Evolutionary conservation across 2,113 vertebrate species (phyloP).

Genomic region (Ranitomeya variabilis): DNA sequence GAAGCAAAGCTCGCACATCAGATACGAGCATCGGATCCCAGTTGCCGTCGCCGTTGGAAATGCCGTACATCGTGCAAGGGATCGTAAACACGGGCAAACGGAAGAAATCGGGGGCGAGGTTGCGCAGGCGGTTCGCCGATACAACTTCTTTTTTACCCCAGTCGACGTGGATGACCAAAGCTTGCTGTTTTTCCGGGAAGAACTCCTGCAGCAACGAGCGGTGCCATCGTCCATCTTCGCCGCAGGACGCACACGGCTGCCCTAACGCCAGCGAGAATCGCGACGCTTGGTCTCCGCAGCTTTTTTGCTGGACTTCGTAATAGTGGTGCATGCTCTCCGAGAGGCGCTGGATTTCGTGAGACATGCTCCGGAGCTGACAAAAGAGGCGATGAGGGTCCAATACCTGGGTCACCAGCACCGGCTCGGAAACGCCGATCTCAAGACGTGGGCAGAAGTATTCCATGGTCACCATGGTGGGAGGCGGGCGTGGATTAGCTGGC

Average conservation of each 20-base stretch:
- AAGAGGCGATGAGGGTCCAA: slow-evolving; percentile 81
- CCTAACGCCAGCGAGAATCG: slow-evolving; percentile 74
- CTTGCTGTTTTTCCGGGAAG: slow-evolving; percentile 67
- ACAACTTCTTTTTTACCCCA: slow-evolving; percentile 84
- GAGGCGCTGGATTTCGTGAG: slow-evolving; percentile 80
- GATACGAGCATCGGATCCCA: slow-evolving; percentile 78
- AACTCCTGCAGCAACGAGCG: slow-evolving; percentile 84
- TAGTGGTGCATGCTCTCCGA: slow-evolving; percentile 75
- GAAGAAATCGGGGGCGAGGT: slow-evolving; percentile 80
- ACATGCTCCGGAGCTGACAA: slow-evolving; percentile 87
- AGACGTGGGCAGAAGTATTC: slow-evolving; percentile 84
- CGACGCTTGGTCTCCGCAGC: slow-evolving; percentile 60
- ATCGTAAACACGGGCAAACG: slow-evolving; percentile 92
- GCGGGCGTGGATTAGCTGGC: background rate
- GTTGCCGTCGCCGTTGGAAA: slow-evolving; percentile 76
- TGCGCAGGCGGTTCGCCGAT: slow-evolving; percentile 71
- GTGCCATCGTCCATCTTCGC: slow-evolving; percentile 85
- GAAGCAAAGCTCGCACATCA: slow-evolving; percentile 76
- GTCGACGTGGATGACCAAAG: slow-evolving; percentile 86
- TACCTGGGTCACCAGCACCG: slow-evolving; percentile 84
- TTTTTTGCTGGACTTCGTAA: slow-evolving; percentile 59
- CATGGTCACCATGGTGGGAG: slow-evolving; percentile 19
- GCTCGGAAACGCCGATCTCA: slow-evolving; percentile 77
- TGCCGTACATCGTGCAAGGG: slow-evolving; percentile 81
- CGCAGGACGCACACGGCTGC: slow-evolving; percentile 82